Evolutionary conservation across 2,113 vertebrate genomes (phyloP).

Genomic region (Pagrus major): DNA sequence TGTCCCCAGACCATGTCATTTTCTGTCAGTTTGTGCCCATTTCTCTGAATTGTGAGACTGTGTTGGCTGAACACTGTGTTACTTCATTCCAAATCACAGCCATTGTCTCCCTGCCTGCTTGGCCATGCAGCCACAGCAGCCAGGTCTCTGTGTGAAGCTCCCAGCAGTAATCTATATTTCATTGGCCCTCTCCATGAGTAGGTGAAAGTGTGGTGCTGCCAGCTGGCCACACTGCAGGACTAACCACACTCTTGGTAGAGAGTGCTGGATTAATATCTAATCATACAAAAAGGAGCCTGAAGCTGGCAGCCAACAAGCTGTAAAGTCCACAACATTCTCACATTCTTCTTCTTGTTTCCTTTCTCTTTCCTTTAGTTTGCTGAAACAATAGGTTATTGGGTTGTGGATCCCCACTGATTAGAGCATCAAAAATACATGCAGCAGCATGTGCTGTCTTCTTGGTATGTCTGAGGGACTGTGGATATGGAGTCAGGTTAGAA

Average conservation of each 20-base stretch:
- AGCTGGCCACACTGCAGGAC: slow-evolving; percentile 18
- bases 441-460: background rate
- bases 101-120: slow-evolving; percentile 9
- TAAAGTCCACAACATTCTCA: slow-evolving; percentile 15
- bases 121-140: slow-evolving; percentile 5
- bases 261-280: slow-evolving; percentile 20
- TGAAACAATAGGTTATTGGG: slow-evolving; percentile 17
- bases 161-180: slow-evolving; percentile 36
- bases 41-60: background rate
- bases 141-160: slow-evolving; percentile 20
- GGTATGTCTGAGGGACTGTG: background rate
- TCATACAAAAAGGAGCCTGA: background rate
- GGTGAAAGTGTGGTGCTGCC: background rate
- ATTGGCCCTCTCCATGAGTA: slow-evolving; percentile 20
- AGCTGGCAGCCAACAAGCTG: slow-evolving; percentile 6
- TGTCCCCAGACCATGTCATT: background rate
- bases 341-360: background rate
- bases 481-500: background rate
- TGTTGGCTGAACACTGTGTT: slow-evolving; percentile 21
- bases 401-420: slow-evolving; percentile 25
- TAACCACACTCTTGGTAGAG: slow-evolving; percentile 4
- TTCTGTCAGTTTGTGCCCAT: background rate
- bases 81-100: slow-evolving; percentile 8
- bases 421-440: slow-evolving; percentile 5
- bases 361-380: slow-evolving; percentile 16